These are phyloP conservation scores for Apodemus agrarius DNA, from an alignment of 2,797 vertebrate species.

Conservation along the genomic window DNA sequence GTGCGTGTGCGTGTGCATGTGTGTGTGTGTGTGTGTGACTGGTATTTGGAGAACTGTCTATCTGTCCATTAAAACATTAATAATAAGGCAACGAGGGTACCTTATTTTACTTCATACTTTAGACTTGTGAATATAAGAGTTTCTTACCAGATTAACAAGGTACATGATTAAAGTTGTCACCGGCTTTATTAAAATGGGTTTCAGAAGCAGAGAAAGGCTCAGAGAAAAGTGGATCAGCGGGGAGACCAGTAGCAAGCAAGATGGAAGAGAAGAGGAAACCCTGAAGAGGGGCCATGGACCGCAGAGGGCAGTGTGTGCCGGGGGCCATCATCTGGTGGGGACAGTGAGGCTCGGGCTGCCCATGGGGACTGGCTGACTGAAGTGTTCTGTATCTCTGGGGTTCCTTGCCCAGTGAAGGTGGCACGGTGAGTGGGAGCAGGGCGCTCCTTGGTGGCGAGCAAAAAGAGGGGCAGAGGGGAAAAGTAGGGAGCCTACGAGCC, in stretches of 20 bases:
- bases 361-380: rapidly evolving
- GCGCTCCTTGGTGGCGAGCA: background rate
- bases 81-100: background rate
- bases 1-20: background rate
- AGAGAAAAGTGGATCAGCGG: background rate
- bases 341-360: rapidly evolving
- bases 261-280: background rate
- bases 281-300: rapidly evolving
- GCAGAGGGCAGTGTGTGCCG: background rate
- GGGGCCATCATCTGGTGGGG: background rate
- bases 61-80: constrained; percentile 6
- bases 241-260: background rate
- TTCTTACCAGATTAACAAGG: constrained; percentile 15
- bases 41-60: constrained; percentile 11
- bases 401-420: background rate
- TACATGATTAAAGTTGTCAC: background rate
- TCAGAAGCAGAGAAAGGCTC: background rate
- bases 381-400: background rate
- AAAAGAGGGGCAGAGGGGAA: background rate
- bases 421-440: background rate
- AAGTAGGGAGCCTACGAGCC: background rate
- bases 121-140: background rate
- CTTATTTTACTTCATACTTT: background rate
- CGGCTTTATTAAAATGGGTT: background rate
- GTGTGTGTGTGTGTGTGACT: background rate